Percentiles rank a stretch among this genome's conserved stretches.
Evolutionary conservation across 2,888 invertebrate genomes (phyloP).

Genomic region (Dromius quadrimaculatus): DNA sequence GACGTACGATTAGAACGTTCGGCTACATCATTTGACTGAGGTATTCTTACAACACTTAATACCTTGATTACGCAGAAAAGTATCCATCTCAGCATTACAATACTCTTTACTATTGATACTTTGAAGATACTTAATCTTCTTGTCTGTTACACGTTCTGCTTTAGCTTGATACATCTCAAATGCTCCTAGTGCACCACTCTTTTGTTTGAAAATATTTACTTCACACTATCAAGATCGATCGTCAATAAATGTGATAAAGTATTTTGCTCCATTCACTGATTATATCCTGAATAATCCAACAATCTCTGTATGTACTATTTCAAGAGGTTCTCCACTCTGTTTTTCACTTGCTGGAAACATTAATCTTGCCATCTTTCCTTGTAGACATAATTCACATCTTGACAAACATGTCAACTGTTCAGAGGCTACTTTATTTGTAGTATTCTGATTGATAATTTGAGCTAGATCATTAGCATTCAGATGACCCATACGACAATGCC

Average conservation of each 20-base stretch:
- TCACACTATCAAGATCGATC: slow-evolving; percentile 56
- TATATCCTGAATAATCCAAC: slow-evolving; percentile 54
- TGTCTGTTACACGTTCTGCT: slow-evolving; percentile 53
- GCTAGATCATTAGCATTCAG: background rate
- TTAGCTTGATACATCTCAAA: slow-evolving; percentile 50
- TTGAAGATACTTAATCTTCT: slow-evolving; percentile 54
- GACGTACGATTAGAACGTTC: slow-evolving; percentile 52
- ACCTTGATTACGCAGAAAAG: slow-evolving; percentile 49
- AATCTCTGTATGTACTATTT: slow-evolving; percentile 56
- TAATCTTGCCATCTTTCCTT: slow-evolving; percentile 21
- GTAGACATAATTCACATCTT: background rate
- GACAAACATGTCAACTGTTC: background rate
- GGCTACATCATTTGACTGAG: slow-evolving; percentile 17
- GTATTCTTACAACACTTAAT: slow-evolving; percentile 54
- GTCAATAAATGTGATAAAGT: slow-evolving; percentile 56
- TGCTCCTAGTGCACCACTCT: slow-evolving; percentile 52
- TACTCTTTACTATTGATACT: slow-evolving; percentile 54
- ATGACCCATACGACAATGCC: background rate
- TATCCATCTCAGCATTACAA: slow-evolving; percentile 39
- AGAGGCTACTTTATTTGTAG: background rate
- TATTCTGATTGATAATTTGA: background rate
- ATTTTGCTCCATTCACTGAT: slow-evolving; percentile 52
- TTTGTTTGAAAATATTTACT: slow-evolving; percentile 50
- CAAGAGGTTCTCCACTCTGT: slow-evolving; percentile 44
- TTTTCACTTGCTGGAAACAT: background rate